phyloP scores from a whole-genome alignment of 2,113 vertebrate species.

The Philantomba maxwellii region DNA sequence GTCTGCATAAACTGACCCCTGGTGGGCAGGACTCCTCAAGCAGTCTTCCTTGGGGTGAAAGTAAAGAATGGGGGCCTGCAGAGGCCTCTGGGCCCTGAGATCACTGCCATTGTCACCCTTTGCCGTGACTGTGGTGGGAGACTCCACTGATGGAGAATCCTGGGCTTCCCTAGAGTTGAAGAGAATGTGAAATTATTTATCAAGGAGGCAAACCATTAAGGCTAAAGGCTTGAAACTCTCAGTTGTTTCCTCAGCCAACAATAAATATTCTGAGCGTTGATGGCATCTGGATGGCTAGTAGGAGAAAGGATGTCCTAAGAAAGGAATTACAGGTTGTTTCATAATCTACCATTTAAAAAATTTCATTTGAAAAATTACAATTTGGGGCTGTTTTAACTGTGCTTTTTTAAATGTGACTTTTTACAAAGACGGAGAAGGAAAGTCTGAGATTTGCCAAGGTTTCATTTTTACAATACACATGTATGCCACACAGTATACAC shows the following conservation, averaged over 20 bases:
- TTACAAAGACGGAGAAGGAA: neutral
- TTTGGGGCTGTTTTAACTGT: neutral
- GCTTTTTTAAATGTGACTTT: neutral
- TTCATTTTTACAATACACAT: neutral
- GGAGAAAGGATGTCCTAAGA: neutral
- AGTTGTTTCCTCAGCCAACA: neutral
- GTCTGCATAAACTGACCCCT: neutral
- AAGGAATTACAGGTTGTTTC: neutral
- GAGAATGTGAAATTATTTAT: neutral
- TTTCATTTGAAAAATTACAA: neutral
- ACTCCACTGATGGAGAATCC: neutral
- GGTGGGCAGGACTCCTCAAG: neutral
- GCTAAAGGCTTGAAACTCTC: neutral
- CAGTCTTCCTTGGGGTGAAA: neutral
- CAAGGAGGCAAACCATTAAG: neutral
- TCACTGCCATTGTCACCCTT: neutral
- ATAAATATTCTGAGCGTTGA: neutral
- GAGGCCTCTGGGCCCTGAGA: neutral
- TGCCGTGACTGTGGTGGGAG: neutral
- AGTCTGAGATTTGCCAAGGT: neutral
- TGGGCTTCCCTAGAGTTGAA: neutral
- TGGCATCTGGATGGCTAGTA: neutral
- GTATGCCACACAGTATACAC: neutral
- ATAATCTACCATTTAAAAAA: neutral
- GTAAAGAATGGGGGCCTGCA: neutral